phyloP scores from a whole-genome alignment of 2,113 vertebrate species.

The Nesoenas mayeri region DNA sequence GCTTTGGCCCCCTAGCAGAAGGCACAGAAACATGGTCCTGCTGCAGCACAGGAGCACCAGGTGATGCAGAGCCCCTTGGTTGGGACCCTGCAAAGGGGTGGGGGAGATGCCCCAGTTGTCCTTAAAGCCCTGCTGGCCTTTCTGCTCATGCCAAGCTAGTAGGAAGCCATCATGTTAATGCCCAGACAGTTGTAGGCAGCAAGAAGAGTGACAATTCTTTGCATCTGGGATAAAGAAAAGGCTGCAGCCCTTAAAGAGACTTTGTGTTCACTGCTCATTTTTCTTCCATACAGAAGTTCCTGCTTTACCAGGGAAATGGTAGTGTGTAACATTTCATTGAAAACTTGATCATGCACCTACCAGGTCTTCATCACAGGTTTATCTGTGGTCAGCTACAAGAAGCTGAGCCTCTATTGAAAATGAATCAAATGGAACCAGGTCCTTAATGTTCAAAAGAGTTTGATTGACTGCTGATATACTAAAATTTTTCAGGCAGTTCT shows the following conservation, averaged over 20 bases:
- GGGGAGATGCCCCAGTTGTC: neutral
- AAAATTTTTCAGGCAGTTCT: neutral
- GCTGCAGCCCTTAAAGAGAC: neutral
- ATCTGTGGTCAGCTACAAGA: neutral
- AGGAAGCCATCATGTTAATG: neutral
- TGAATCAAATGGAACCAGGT: neutral
- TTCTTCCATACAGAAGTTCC: neutral
- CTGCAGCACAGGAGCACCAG: neutral
- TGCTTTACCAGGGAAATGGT: neutral
- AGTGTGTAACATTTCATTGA: neutral
- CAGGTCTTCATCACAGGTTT: fast-evolving
- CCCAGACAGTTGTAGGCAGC: neutral
- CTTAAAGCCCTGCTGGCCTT: neutral
- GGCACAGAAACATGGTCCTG: neutral
- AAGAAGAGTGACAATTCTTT: neutral
- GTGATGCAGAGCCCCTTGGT: fast-evolving
- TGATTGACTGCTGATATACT: neutral
- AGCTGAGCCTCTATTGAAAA: neutral
- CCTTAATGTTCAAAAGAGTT: neutral
- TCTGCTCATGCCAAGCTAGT: neutral
- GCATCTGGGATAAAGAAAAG: neutral
- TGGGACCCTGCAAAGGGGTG: neutral
- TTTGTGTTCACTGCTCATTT: neutral
- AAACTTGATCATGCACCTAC: neutral
- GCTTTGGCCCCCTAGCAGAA: neutral